These are phyloP conservation scores for Xanthostigma xanthostigma DNA, from an alignment of 2,888 invertebrate species.

Conservation along the genomic window DNA sequence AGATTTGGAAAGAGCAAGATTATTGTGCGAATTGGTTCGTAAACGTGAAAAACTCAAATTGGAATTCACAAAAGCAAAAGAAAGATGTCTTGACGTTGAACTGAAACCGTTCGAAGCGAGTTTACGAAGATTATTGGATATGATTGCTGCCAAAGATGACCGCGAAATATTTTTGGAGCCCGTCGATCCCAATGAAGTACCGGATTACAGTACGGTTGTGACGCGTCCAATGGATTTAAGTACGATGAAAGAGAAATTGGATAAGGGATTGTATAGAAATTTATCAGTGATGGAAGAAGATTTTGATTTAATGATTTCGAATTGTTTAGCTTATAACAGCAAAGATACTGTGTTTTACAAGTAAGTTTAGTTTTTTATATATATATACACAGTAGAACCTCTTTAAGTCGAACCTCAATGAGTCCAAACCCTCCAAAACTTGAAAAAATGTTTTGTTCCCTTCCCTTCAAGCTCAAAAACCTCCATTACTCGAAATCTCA, in stretches of 20 bases:
- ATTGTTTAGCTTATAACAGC: constrained; percentile 90
- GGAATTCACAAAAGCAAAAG: constrained; percentile 64
- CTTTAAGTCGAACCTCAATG: too few species aligned
- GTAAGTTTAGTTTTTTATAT: constrained; percentile 22
- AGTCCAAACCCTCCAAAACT: too few species aligned
- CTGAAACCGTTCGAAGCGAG: constrained; percentile 71
- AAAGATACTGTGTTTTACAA: constrained; percentile 88
- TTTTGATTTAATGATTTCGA: constrained; percentile 90
- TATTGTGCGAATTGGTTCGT: constrained; percentile 86
- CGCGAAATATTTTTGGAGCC: constrained; percentile 86
- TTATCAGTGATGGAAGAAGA: constrained; percentile 74
- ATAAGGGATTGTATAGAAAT: constrained; percentile 47
- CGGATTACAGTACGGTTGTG: constrained; percentile 79
- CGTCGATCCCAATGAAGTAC: constrained; percentile 75
- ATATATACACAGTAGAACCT: too few species aligned
- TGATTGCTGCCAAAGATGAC: constrained; percentile 63
- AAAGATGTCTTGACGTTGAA: constrained; percentile 66
- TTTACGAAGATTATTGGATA: constrained; percentile 58
- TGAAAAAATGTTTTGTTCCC: too few species aligned
- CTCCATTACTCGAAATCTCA: too few species aligned
- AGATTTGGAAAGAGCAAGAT: constrained; percentile 81
- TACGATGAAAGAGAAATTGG: constrained; percentile 70
- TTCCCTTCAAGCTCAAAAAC: too few species aligned
- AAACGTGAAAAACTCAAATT: constrained; percentile 92
- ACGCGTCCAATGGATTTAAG: constrained; percentile 78